Base-by-base conservation (phyloP, 2,797 vertebrate genomes). In the Simalia tracyae region DNA sequence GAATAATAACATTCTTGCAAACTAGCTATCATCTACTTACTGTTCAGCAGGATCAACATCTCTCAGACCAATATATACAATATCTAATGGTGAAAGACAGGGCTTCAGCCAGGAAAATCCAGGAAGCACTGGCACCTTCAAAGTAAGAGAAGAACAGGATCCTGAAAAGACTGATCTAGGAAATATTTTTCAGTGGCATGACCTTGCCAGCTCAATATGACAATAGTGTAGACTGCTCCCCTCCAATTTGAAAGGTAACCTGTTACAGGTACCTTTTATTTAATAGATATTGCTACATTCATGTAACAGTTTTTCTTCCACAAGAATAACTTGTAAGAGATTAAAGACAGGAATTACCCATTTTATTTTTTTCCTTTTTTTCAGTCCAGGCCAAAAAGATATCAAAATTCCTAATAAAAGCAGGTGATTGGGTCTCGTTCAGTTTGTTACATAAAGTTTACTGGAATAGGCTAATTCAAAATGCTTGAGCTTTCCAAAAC, bases 71-170 rank as follows among this genome's bases (percentile, higher is more conserved):
- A 99, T 98, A 95, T 99, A 99, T 4, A 99, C 98, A 86, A 99
- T 98, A 94, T 98, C 99, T 93, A 97, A 97, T 5, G 98, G 96
- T 89, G 98, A 98, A 84, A 99, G 98, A 96, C 98, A 98, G 0
- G 99, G 99, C 95, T 99, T 99, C 81, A 97, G 91, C 99, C 99
- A 99, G 90, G 99, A 99, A 96, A 99, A 99, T 46, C 99, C 99
- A 94, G 99, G 99, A 93, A 99, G 97, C 1, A 96, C 96, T 90
- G 98, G 99, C 92, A 99, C 97, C 99, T 99, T 91, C 60, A 95
- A 89, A 90, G 87, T 42, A 91, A 66, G 17, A 56, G 92, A 88
- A 11, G 12, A 63, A 60, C 68, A 26, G 54, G 50, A 2, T 6
- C 93, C 87, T 88, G 26, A 28, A 81, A 93, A 28, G 46, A 93